A percentile compares a stretch with the other conserved stretches of the same genome.
Evolutionary conservation across 92 coral and sea anemone species (phyloP).

Genomic region (Zoanthus sociatus): DNA sequence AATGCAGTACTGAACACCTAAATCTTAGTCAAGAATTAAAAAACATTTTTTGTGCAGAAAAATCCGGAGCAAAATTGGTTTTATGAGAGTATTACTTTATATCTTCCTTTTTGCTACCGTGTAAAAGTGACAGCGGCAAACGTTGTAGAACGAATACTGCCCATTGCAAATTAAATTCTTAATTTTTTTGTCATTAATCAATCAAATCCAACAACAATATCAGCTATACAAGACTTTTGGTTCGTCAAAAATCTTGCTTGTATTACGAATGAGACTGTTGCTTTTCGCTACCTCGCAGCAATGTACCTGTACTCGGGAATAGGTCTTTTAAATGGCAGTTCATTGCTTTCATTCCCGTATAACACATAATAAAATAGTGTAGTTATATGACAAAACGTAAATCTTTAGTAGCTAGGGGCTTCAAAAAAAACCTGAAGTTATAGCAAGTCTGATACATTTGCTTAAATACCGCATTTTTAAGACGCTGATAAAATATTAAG

Average conservation of each 20-base stretch:
- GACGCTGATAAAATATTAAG: too few species aligned
- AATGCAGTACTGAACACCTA: not conserved
- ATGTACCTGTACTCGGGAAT: not conserved
- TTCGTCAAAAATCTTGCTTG: not conserved
- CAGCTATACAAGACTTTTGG: not conserved
- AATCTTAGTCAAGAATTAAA: constrained; percentile 6
- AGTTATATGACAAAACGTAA: not conserved
- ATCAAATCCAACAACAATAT: not conserved
- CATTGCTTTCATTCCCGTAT: not conserved
- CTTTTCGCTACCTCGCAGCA: constrained; percentile 8
- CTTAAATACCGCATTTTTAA: too few species aligned
- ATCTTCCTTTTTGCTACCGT: constrained; percentile 10
- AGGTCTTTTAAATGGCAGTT: constrained; percentile 3
- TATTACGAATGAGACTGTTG: not conserved
- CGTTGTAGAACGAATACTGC: not conserved
- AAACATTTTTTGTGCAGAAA: not conserved
- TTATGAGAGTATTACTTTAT: not conserved
- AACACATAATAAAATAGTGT: not conserved
- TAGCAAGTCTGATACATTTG: constrained; percentile 8
- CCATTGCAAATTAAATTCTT: not conserved
- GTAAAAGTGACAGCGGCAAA: not conserved
- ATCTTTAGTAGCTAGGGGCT: not conserved
- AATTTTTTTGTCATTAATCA: not conserved
- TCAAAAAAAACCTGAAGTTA: not conserved
- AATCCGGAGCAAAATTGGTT: not conserved